phyloP scores from a whole-genome alignment of 2,797 vertebrate species.

The Xenentodon cancila region DNA sequence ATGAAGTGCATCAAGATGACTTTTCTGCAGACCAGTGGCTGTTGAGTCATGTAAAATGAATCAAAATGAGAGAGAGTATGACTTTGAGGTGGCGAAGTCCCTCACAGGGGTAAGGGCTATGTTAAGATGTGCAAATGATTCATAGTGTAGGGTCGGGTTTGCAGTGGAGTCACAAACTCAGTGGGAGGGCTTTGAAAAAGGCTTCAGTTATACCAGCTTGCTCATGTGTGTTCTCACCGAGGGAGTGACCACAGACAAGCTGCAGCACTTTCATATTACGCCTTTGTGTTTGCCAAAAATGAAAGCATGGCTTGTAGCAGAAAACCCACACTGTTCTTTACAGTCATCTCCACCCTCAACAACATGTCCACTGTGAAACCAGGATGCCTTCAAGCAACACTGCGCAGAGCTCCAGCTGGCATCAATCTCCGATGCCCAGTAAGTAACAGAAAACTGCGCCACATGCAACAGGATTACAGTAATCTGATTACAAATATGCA shows the following conservation, averaged over 20 bases:
- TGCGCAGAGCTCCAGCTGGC: slow-evolving; percentile 38
- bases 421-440: slow-evolving; percentile 36
- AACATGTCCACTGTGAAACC: slow-evolving; percentile 39
- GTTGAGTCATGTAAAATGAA: slow-evolving; percentile 57
- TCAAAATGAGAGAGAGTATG: slow-evolving; percentile 28
- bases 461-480: slow-evolving; percentile 39
- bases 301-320: slow-evolving; percentile 68
- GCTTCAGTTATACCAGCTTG: slow-evolving; percentile 37
- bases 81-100: slow-evolving; percentile 51
- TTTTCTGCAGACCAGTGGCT: slow-evolving; percentile 30
- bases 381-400: slow-evolving; percentile 50
- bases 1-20: slow-evolving; percentile 21
- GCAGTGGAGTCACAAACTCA: slow-evolving; percentile 41
- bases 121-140: slow-evolving; percentile 59
- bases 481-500: slow-evolving; percentile 51
- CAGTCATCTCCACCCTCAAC: slow-evolving; percentile 49
- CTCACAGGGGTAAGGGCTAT: slow-evolving; percentile 32
- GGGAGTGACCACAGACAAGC: slow-evolving; percentile 69
- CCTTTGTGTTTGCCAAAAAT: slow-evolving; percentile 69
- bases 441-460: slow-evolving; percentile 22
- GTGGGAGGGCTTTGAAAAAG: slow-evolving; percentile 50
- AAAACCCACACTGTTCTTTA: slow-evolving; percentile 66
- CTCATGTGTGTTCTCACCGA: slow-evolving; percentile 70
- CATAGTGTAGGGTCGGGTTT: slow-evolving; percentile 34
- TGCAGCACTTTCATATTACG: slow-evolving; percentile 64